phyloP scores from a whole-genome alignment of 2,113 vertebrate genomes.

The Ageneiosus marmoratus region DNA sequence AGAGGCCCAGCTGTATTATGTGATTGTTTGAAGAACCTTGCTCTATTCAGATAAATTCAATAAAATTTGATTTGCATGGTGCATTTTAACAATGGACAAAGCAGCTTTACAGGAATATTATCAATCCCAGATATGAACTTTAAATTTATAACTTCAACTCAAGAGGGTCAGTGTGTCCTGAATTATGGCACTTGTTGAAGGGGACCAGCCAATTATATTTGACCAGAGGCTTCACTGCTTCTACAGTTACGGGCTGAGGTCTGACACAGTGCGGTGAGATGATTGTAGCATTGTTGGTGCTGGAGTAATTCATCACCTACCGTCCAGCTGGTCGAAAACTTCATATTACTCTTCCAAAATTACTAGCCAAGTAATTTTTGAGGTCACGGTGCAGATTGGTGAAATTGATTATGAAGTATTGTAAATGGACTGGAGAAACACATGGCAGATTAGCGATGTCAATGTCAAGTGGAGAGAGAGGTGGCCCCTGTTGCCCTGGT shows the following conservation, averaged over 20 bases:
- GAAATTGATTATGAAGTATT: not conserved
- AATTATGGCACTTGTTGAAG: not conserved
- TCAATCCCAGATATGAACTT: not conserved
- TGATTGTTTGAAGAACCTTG: not conserved
- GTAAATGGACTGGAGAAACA: not conserved
- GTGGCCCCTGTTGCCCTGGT: not conserved
- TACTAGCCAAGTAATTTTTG: not conserved
- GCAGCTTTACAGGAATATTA: not conserved
- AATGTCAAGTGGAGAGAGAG: not conserved
- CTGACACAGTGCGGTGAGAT: not conserved
- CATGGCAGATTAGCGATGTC: not conserved
- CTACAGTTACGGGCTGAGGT: not conserved
- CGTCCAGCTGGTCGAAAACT: not conserved
- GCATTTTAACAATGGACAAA: not conserved
- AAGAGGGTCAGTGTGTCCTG: not conserved
- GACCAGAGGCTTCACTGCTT: not conserved
- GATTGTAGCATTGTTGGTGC: not conserved
- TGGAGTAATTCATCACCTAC: not conserved
- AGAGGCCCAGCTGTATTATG: not conserved
- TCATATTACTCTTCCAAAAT: not conserved
- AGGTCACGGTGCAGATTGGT: not conserved
- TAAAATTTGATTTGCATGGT: not conserved
- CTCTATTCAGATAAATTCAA: not conserved
- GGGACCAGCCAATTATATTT: not conserved
- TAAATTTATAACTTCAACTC: not conserved